Evolutionary conservation across 2,888 invertebrate species (phyloP).

Genomic region (Nomada ruficornis): DNA sequence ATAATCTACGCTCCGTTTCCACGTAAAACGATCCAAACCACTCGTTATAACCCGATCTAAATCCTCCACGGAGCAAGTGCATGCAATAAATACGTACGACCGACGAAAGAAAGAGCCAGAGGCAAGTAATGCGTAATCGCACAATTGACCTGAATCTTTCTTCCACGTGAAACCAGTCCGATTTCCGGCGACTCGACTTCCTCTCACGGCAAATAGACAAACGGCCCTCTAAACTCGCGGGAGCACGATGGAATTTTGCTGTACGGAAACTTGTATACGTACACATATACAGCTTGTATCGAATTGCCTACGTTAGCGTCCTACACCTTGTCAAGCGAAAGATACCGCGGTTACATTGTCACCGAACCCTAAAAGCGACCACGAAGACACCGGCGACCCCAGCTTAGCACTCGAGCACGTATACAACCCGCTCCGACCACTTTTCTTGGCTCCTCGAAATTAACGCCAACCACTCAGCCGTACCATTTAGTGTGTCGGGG

Average conservation of each 20-base stretch:
- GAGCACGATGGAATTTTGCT: background rate
- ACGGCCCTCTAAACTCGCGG: background rate
- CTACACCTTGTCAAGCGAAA: slow-evolving; percentile 35
- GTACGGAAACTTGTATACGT: slow-evolving; percentile 4
- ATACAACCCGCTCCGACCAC: slow-evolving; percentile 62
- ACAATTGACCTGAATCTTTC: slow-evolving; percentile 24
- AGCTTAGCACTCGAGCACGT: slow-evolving; percentile 75
- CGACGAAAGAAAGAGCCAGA: background rate
- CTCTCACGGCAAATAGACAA: background rate
- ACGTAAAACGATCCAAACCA: background rate
- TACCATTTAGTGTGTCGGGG: slow-evolving; percentile 67
- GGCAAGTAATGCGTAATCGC: slow-evolving; percentile 9
- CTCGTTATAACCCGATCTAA: background rate
- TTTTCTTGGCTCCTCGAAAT: slow-evolving; percentile 71
- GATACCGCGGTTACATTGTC: slow-evolving; percentile 64
- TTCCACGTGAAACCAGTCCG: slow-evolving; percentile 10
- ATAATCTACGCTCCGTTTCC: background rate
- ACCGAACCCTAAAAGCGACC: slow-evolving; percentile 67
- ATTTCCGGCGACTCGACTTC: background rate
- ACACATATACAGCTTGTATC: slow-evolving; percentile 18
- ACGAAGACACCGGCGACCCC: slow-evolving; percentile 58
- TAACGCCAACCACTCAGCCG: slow-evolving; percentile 71
- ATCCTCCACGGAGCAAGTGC: background rate
- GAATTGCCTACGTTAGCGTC: slow-evolving; percentile 41
- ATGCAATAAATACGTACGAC: background rate